Evolutionary conservation across 1,140 invertebrate genomes (phyloP).

Genomic region (Nasonia vitripennis): DNA sequence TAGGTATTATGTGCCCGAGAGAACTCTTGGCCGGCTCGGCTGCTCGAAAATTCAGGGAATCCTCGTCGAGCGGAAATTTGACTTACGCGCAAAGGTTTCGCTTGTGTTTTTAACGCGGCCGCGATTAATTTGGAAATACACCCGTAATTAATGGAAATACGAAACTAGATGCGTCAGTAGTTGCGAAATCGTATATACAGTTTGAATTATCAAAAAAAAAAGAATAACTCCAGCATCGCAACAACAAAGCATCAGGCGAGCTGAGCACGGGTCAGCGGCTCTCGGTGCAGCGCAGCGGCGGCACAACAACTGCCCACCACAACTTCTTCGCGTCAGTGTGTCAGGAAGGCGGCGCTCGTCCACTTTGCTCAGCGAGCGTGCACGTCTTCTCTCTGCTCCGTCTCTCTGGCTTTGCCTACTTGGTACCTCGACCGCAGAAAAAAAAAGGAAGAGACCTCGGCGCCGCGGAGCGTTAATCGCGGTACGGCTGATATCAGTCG

Average conservation of each 20-base stretch:
- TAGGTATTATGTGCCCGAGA: neutral
- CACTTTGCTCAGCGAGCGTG: conserved; percentile 23
- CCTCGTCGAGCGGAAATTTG: neutral
- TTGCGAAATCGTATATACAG: neutral
- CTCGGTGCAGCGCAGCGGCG: neutral
- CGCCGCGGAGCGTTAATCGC: neutral
- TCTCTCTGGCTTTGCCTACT: neutral
- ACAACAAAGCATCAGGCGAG: neutral
- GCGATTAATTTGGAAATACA: no score
- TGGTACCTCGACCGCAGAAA: conserved; percentile 29
- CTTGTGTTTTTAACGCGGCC: no score
- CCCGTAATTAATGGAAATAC: neutral
- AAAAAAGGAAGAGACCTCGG: neutral
- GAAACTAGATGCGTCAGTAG: neutral
- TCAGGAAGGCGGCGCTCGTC: conserved; percentile 6
- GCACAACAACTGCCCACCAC: neutral
- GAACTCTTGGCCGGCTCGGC: neutral
- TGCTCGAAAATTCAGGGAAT: neutral
- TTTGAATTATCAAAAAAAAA: neutral
- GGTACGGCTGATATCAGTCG: neutral
- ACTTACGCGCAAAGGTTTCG: no score
- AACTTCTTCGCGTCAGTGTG: neutral
- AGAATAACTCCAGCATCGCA: neutral
- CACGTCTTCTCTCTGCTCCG: neutral
- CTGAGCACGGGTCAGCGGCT: neutral